These are phyloP conservation scores for Drosophila pallidifrons DNA, from an alignment of 1,140 invertebrate genomes.

Conservation along the genomic window DNA sequence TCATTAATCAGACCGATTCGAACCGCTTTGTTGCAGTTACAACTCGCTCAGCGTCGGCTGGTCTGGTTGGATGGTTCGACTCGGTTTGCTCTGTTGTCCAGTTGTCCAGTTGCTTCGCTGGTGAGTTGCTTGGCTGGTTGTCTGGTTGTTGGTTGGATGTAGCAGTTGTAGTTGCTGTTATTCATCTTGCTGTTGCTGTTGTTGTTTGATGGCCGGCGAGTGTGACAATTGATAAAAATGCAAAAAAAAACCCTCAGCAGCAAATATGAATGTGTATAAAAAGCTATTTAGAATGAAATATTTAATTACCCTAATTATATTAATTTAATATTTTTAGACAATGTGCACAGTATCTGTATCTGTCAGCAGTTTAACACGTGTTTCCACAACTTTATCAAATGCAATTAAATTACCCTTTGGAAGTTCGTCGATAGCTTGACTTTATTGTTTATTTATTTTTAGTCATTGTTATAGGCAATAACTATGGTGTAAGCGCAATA, in stretches of 20 bases:
- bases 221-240: conserved; percentile 53
- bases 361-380: conserved; percentile 10
- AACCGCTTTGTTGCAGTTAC: conserved; percentile 67
- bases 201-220: conserved; percentile 18
- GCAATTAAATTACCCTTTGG: too few species aligned
- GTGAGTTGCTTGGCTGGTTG: conserved; percentile 14
- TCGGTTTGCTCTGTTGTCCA: not conserved
- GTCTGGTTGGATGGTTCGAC: conserved; percentile 43
- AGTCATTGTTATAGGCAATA: too few species aligned
- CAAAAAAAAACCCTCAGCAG: conserved; percentile 7
- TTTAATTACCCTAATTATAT: conserved; percentile 63
- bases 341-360: not conserved
- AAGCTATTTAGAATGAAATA: conserved; percentile 56
- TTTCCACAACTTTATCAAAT: not conserved
- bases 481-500: not conserved
- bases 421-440: too few species aligned
- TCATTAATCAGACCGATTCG: conserved; percentile 46
- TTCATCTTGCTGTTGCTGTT: not conserved
- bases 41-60: conserved; percentile 59
- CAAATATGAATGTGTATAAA: conserved; percentile 1
- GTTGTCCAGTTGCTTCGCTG: conserved; percentile 6
- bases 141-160: conserved; percentile 14
- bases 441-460: too few species aligned
- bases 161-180: not conserved
- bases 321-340: conserved; percentile 46